phyloP scores from a whole-genome alignment of 30 jellyfish, hydroid and myxozoan species.

The Phacellophora camtschatica region DNA sequence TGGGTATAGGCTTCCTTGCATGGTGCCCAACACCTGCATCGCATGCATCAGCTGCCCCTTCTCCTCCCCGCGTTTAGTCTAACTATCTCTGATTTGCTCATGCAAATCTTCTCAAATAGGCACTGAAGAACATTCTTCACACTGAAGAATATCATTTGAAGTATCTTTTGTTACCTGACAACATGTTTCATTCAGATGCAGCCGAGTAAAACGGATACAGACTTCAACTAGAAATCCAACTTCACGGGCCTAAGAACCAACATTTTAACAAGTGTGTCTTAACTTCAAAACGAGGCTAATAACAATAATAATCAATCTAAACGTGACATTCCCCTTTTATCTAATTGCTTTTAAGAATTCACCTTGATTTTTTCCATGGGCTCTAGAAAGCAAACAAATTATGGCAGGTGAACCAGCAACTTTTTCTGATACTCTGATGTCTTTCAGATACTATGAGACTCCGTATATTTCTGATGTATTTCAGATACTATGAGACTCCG shows the following conservation, averaged over 20 bases:
- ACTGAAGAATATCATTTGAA: conserved; percentile 20
- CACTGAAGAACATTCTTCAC: conserved; percentile 11
- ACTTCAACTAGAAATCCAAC: not conserved
- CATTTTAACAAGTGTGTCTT: no score
- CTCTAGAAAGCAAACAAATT: no score
- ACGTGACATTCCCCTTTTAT: no score
- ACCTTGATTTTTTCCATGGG: no score
- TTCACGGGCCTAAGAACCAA: not conserved
- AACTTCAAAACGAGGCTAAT: no score
- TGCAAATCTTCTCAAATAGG: conserved; percentile 6
- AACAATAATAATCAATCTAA: no score
- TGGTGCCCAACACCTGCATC: conserved; percentile 31
- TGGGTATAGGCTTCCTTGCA: conserved; percentile 30
- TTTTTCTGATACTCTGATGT: no score
- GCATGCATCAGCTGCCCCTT: conserved; percentile 1
- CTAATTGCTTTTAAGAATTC: no score
- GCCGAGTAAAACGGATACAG: not conserved
- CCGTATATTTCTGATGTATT: no score
- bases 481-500: no score
- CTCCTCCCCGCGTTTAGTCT: conserved; percentile 31
- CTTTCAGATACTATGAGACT: no score
- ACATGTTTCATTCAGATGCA: not conserved
- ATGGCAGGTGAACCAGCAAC: no score
- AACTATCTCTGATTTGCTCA: conserved; percentile 18
- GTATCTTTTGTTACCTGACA: conserved; percentile 20